A percentile compares a stretch with the other conserved stretches of the same genome.
Conservation (phyloP, 2,113 vertebrate species). For the Ibidorhyncha struthersii region DNA sequence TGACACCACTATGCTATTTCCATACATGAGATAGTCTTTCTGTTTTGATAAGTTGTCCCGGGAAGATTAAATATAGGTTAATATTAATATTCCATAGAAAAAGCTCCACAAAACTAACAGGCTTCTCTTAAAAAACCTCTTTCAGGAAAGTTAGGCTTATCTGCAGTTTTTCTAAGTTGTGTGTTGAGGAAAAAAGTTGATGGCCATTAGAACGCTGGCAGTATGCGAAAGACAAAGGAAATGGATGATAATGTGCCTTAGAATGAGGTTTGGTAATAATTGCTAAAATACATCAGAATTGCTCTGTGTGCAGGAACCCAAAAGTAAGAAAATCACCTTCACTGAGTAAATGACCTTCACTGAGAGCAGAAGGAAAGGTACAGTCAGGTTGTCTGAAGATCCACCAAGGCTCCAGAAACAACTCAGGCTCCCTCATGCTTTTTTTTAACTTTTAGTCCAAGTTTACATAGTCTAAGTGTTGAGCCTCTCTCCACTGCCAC, state of each 20-base stretch:
- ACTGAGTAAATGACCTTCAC: neutral
- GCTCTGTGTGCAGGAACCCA: neutral
- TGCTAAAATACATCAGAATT: neutral
- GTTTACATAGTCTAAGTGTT: neutral
- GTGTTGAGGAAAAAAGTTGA: neutral
- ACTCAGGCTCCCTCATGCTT: neutral
- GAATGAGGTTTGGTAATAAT: neutral
- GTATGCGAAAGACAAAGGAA: neutral
- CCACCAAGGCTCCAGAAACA: neutral
- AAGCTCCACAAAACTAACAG: neutral
- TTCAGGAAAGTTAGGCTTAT: neutral
- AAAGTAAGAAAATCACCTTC: neutral
- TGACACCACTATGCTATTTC: neutral
- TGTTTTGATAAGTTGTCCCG: neutral
- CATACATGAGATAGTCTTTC: neutral
- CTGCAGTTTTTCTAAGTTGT: neutral
- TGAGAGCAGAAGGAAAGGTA: neutral
- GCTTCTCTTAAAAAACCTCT: neutral
- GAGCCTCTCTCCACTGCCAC: neutral
- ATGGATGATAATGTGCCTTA: neutral
- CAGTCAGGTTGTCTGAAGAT: neutral
- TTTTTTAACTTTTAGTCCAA: neutral
- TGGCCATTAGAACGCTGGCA: neutral
- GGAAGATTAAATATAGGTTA: neutral
- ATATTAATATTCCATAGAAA: neutral